phyloP scores from a whole-genome alignment of 2,888 invertebrate species.

The Aporophyla nigra region DNA sequence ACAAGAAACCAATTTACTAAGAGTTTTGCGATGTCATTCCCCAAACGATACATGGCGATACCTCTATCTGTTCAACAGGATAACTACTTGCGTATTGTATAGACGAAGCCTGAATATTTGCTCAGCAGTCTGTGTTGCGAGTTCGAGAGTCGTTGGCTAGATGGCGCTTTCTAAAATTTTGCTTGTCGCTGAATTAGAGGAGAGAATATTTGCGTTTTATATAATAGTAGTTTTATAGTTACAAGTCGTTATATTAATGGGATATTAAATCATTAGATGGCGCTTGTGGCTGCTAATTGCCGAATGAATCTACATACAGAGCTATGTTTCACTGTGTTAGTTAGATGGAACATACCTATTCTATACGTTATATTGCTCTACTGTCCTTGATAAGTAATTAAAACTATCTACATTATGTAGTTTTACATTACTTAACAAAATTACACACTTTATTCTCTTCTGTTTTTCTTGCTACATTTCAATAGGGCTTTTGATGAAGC shows the following conservation, averaged over 20 bases:
- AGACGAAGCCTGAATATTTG: constrained; percentile 47
- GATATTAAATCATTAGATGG: constrained; percentile 13
- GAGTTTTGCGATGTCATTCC: constrained; percentile 30
- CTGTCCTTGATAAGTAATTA: neutral
- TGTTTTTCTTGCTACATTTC: neutral
- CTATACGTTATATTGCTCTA: no score
- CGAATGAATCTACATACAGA: neutral
- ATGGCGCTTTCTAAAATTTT: constrained; percentile 67
- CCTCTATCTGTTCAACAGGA: constrained; percentile 80
- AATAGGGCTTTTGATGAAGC: neutral
- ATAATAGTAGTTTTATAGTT: neutral
- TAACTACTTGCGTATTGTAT: constrained; percentile 72
- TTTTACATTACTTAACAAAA: neutral
- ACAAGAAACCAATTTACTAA: constrained; percentile 38
- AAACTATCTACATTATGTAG: neutral
- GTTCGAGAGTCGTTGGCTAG: constrained; percentile 60
- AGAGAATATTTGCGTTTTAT: no score
- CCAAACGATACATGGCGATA: constrained; percentile 72
- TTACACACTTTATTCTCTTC: neutral
- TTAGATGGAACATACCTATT: neutral
- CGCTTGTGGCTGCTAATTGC: neutral
- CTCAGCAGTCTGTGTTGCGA: constrained; percentile 48
- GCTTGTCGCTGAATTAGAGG: neutral
- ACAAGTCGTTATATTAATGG: neutral
- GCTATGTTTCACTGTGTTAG: neutral